Evolutionary conservation across 2,888 invertebrate genomes (phyloP), one percentile per base, ranked within the genome.

Genomic region (Perizoma flavofasciatum): DNA sequence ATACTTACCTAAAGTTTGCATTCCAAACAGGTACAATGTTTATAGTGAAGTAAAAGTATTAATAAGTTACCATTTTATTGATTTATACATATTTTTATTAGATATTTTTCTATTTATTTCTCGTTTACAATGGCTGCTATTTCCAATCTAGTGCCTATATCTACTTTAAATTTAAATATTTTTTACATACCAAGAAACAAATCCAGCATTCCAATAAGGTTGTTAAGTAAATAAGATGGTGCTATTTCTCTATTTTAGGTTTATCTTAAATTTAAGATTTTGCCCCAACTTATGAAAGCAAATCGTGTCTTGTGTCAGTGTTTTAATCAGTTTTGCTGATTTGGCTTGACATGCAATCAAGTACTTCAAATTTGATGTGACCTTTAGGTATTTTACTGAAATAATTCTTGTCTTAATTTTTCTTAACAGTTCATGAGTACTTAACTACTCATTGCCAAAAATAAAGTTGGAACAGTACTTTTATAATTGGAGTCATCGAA

Each of bases 11-110:
- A 44, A 61, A 47, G 55, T 62, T 37, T 60, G 63, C 70, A 73
- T 75, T 75, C 70, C 68, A 48, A 61, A 66, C 66, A 64, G 73
- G 80, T 81, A 80, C 81, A 81, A 77, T 51, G 51, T 55, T 59
- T 63, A 65, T 61, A 64, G 51, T 48, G 39, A 69, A 60, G 70
- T 58, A 67, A 68, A 77, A 82, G 82, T 83, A 83, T 82, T 82
- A 78, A 70, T 74, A 71, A 75, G 83, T 83, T 84, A 84, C 81
- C 81, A 80, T 74, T 71, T 75, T 71, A 65, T 76, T 55, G 61
- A 55, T 46, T 68, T 65, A 65, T 67, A 55, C 54, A 59, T 65
- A 9, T 53, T 65, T 66, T 64, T 63, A 49, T 37, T 62, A 58
- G 49, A 7, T 7, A 4, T 37, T 6, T 6, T 45, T 50, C 33